Percentiles rank a stretch among this genome's conserved stretches.
phyloP scores from a whole-genome alignment of 2,888 invertebrate genomes.

The Sturmia bella region DNA sequence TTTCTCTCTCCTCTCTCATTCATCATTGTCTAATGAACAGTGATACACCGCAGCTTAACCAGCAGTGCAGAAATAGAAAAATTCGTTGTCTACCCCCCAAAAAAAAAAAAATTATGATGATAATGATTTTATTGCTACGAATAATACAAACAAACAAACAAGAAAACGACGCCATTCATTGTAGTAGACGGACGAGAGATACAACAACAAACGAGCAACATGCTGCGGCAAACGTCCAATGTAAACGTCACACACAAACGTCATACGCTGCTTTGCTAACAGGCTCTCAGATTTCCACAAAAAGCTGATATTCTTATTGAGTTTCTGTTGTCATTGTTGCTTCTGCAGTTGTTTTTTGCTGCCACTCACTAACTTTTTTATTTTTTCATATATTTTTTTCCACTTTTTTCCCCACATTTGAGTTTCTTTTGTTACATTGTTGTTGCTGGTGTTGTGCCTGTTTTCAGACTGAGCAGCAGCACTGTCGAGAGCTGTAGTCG shows the following conservation, averaged over 20 bases:
- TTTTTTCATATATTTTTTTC: conserved; percentile 15
- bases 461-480: conserved; percentile 40
- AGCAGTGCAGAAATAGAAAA: neutral
- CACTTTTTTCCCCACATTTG: conserved; percentile 33
- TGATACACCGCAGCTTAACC: neutral
- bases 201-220: neutral
- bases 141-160: neutral
- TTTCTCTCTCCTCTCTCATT: neutral
- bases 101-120: conserved; percentile 12
- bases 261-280: conserved; percentile 77
- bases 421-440: conserved; percentile 3
- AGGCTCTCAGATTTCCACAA: conserved; percentile 76
- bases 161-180: conserved; percentile 43
- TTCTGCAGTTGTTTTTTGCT: conserved; percentile 28
- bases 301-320: conserved; percentile 35
- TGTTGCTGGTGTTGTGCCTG: conserved; percentile 43
- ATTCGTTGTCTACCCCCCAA: neutral
- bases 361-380: conserved; percentile 21
- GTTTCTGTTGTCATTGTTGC: conserved; percentile 21
- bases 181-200: conserved; percentile 3
- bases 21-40: neutral
- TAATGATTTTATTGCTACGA: conserved; percentile 33
- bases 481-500: conserved; percentile 10
- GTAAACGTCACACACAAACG: conserved; percentile 80
- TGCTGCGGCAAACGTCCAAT: conserved; percentile 68